Conservation (phyloP, 2,797 vertebrate species). For the Carduelis carduelis region DNA sequence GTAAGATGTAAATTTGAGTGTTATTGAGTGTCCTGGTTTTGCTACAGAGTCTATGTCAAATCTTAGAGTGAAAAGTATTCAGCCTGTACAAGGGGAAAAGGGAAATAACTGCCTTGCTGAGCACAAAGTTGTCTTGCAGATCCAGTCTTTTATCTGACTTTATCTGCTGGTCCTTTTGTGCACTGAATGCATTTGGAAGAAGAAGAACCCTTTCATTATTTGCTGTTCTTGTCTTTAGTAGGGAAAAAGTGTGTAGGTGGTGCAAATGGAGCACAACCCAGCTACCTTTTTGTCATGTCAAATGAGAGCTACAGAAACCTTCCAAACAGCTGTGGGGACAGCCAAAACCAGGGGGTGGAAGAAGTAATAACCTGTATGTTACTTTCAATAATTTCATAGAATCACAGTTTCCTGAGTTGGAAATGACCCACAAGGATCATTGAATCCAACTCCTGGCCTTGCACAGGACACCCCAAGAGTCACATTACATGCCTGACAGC, state of each 20-base stretch:
- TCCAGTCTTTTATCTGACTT: neutral
- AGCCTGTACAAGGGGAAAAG: neutral
- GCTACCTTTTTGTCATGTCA: neutral
- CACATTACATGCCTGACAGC: fast-evolving
- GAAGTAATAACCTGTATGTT: neutral
- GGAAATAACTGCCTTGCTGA: neutral
- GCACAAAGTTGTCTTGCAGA: neutral
- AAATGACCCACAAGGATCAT: neutral
- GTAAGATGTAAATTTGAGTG: neutral
- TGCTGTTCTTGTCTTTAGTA: neutral
- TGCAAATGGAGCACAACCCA: neutral
- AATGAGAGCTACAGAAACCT: neutral
- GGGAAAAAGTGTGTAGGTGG: neutral
- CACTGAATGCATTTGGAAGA: neutral
- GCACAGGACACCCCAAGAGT: neutral
- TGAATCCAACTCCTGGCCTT: neutral
- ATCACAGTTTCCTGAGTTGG: neutral
- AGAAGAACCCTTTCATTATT: neutral
- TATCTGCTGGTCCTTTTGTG: neutral
- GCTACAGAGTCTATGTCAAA: neutral
- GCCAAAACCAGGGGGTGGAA: neutral
- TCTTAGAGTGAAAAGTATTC: neutral
- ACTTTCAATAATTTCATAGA: neutral
- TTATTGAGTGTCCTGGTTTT: neutral
- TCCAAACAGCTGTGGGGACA: neutral